Percentiles rank a stretch among this genome's conserved stretches.
Conservation (phyloP, 2,113 vertebrate species). For the Nettapus auritus region DNA sequence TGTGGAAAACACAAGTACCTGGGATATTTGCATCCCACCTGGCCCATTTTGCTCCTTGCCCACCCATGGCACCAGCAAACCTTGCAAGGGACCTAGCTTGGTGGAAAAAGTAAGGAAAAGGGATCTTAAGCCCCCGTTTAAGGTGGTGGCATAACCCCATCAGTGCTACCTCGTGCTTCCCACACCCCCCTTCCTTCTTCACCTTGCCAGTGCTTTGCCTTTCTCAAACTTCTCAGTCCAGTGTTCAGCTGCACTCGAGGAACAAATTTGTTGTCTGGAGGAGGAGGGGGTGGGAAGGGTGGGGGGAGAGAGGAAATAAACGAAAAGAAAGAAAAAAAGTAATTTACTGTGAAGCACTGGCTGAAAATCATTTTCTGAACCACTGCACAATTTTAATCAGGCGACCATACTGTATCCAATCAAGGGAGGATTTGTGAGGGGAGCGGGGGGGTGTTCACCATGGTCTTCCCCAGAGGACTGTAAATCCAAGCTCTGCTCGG, state of each 20-base stretch:
- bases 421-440: slow-evolving; percentile 55
- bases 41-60: not conserved
- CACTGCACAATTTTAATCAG: slow-evolving; percentile 66
- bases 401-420: slow-evolving; percentile 59
- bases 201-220: not conserved
- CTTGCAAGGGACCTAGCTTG: not conserved
- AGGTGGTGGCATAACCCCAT: no score
- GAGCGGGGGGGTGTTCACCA: not conserved
- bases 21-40: not conserved
- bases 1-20: not conserved
- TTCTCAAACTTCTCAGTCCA: not conserved
- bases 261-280: slow-evolving; percentile 26
- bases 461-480: slow-evolving; percentile 64
- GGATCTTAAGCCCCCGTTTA: not conserved
- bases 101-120: not conserved
- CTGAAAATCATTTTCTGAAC: slow-evolving; percentile 73
- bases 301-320: no score
- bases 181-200: not conserved
- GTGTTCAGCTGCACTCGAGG: slow-evolving; percentile 36
- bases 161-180: not conserved
- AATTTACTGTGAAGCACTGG: slow-evolving; percentile 56
- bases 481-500: slow-evolving; percentile 69
- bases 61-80: not conserved
- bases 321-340: not conserved
- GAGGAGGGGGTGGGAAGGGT: no score